Evolutionary conservation across 37 sponge, comb jelly and placozoan genomes (phyloP), one percentile per base, ranked within the genome.

Genomic region (Spongilla lacustris): DNA sequence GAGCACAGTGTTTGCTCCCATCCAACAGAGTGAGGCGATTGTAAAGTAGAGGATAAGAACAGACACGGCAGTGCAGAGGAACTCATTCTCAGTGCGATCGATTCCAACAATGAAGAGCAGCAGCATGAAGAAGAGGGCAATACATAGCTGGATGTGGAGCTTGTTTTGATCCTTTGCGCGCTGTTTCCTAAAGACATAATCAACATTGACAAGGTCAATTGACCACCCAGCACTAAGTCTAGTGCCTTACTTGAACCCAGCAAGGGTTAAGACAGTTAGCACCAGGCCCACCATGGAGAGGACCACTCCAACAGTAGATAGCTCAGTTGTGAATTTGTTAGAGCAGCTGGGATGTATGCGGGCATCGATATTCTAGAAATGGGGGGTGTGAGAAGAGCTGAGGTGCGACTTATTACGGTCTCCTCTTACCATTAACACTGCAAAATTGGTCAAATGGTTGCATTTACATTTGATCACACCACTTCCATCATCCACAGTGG

Each of bases 371-470:
- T 72, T 14, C 31, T 33, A 72, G 31, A 24, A 13, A 13, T 1
- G 31, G 5, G 31, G 14, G 31, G 17, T 0, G 28, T 11, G 0
- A 14, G 5, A 32, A 32, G 31, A 72, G 31, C n/a, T n/a, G n/a
- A n/a, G n/a, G n/a, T n/a, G n/a, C n/a, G n/a, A n/a, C n/a, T n/a
- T n/a, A n/a, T n/a, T n/a, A n/a, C n/a, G n/a, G n/a, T n/a, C n/a
- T n/a, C n/a, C n/a, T n/a, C n/a, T 84, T 34, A 84, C 85, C 85
- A 84, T 68, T 22, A 84, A 14, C 17, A 74, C 32, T 34, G 83
- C 89, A 75, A 88, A 88, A 76, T 82, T 83, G 0, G 89, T 88
- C 66, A 88, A 79, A 76, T 88, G 89, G 38, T 58, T 83, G 71
- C 89, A 88, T 4, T 28, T 2, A 35, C 89, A 88, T 4, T 24